phyloP scores from a whole-genome alignment of 2,113 vertebrate species.

The Mastomys coucha region DNA sequence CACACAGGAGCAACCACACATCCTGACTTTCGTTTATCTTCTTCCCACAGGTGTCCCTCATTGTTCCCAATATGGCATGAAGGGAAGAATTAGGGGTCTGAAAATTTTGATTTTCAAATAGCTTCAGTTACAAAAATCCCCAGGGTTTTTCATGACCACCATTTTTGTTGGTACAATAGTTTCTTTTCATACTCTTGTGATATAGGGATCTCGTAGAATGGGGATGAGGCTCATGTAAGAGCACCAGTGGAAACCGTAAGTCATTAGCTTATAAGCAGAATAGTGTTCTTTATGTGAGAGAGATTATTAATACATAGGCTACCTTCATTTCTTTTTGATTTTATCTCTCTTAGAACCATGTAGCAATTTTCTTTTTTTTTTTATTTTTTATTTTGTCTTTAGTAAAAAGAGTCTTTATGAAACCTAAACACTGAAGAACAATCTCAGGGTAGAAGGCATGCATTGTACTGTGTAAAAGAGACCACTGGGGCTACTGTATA shows the following conservation, averaged over 20 bases:
- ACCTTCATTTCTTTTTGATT: constrained; percentile 60
- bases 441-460: constrained; percentile 17
- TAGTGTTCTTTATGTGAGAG: neutral
- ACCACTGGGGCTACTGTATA: constrained; percentile 21
- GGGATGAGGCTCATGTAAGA: constrained; percentile 33
- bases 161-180: neutral
- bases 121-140: neutral
- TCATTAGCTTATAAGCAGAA: constrained; percentile 58
- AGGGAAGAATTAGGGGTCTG: neutral
- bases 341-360: constrained; percentile 55
- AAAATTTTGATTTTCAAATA: neutral
- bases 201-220: constrained; percentile 51
- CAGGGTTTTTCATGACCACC: neutral
- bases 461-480: constrained; percentile 21
- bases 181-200: neutral
- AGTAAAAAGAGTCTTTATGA: constrained; percentile 50
- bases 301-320: constrained; percentile 64
- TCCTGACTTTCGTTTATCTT: neutral
- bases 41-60: neutral
- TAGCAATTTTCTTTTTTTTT: neutral
- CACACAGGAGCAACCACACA: neutral
- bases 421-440: constrained; percentile 58
- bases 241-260: constrained; percentile 43
- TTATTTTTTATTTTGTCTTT: constrained; percentile 26
- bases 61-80: neutral